phyloP scores from a whole-genome alignment of 2,888 invertebrate genomes.

The Timandra comae region DNA sequence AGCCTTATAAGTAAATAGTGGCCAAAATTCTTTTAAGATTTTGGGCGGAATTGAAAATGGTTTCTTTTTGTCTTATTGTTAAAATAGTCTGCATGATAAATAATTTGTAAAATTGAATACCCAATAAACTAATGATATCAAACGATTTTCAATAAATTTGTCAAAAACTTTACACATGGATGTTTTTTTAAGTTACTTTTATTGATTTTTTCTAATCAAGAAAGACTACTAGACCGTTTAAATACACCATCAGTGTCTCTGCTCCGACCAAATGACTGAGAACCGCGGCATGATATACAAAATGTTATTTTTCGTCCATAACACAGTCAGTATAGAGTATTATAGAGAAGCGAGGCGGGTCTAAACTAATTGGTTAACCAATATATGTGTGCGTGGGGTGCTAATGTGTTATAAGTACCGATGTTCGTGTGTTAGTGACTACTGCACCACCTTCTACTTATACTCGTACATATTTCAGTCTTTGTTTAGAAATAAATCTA shows the following conservation, averaged over 20 bases:
- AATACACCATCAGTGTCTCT: conserved; percentile 26
- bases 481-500: too few species aligned
- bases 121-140: too few species aligned
- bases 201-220: too few species aligned
- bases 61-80: too few species aligned
- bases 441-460: conserved; percentile 34
- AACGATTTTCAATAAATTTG: too few species aligned
- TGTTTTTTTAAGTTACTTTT: too few species aligned
- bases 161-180: too few species aligned
- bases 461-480: conserved; percentile 22
- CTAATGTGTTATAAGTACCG: conserved; percentile 38
- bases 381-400: conserved; percentile 37
- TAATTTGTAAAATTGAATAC: too few species aligned
- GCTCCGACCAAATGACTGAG: conserved; percentile 28
- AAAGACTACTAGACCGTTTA: conserved; percentile 32
- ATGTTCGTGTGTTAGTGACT: conserved; percentile 34
- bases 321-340: conserved; percentile 14
- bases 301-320: conserved; percentile 20
- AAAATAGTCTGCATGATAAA: too few species aligned
- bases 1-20: too few species aligned
- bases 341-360: conserved; percentile 23
- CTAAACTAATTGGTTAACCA: conserved; percentile 27
- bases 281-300: conserved; percentile 24
- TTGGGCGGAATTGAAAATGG: too few species aligned
- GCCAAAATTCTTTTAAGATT: too few species aligned